Evolutionary conservation across 2,113 vertebrate genomes (phyloP).

Genomic region (Hystrix cristata): DNA sequence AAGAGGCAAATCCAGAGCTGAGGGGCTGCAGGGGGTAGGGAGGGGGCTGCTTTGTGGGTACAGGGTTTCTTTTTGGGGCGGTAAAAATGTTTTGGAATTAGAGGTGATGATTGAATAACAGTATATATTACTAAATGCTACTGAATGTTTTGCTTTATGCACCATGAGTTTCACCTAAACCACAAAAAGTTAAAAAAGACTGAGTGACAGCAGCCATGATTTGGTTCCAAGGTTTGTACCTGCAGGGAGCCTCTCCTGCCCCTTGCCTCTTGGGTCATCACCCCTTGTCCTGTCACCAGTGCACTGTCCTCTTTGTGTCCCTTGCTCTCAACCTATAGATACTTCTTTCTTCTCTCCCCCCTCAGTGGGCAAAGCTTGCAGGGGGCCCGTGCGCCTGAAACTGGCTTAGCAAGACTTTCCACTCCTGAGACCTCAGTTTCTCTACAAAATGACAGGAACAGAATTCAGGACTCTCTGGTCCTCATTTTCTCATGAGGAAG

Average conservation of each 20-base stretch:
- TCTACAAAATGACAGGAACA: too few relatives aligned
- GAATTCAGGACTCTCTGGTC: background rate
- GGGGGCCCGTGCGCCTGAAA: background rate
- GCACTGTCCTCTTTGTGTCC: background rate
- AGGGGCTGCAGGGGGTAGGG: background rate
- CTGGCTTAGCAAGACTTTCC: background rate
- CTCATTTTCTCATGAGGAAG: background rate
- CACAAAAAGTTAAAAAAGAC: background rate
- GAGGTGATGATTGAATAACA: background rate
- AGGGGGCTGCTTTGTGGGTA: too few relatives aligned
- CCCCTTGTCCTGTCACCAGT: background rate
- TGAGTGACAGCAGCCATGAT: background rate
- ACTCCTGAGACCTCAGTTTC: accelerated
- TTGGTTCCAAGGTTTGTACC: background rate
- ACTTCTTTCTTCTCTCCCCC: background rate
- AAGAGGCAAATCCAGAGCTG: background rate
- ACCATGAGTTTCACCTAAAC: background rate
- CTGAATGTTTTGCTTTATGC: background rate
- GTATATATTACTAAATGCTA: background rate
- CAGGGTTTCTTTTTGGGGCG: background rate
- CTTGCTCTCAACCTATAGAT: background rate
- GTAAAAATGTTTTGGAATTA: background rate
- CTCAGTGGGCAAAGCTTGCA: accelerated
- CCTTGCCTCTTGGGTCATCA: background rate
- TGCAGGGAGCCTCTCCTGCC: background rate